phyloP scores from a whole-genome alignment of 1,140 invertebrate species.

The Aphis craccivora region DNA sequence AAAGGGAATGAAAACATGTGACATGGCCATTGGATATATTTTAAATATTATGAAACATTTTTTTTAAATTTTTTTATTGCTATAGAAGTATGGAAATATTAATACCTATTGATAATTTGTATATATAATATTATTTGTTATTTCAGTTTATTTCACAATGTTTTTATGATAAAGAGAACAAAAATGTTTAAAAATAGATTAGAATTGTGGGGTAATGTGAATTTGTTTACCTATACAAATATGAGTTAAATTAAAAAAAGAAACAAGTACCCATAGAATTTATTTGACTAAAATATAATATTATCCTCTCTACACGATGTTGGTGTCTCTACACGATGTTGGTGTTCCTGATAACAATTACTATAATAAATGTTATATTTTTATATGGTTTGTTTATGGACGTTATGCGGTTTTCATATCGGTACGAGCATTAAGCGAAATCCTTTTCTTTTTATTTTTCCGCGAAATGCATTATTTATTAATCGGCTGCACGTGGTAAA shows the following conservation, averaged over 20 bases:
- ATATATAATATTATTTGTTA: not conserved
- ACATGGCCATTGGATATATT: too few relatives aligned
- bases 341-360: not conserved
- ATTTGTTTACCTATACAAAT: not conserved
- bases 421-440: not conserved
- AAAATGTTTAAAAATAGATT: not conserved
- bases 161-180: not conserved
- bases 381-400: not conserved
- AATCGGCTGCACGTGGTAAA: not conserved
- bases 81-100: too few relatives aligned
- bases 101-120: not conserved
- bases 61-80: too few relatives aligned
- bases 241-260: not conserved
- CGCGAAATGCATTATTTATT: conserved; percentile 2
- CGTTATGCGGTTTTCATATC: not conserved
- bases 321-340: not conserved
- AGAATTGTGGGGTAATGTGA: not conserved
- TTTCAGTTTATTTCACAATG: not conserved
- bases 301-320: not conserved
- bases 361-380: not conserved
- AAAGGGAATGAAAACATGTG: not conserved
- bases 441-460: not conserved
- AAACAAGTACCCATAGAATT: not conserved
- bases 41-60: too few relatives aligned
- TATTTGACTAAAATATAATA: not conserved